Evolutionary conservation across 2,113 vertebrate genomes (phyloP).

Genomic region (Dermatemys mawii): DNA sequence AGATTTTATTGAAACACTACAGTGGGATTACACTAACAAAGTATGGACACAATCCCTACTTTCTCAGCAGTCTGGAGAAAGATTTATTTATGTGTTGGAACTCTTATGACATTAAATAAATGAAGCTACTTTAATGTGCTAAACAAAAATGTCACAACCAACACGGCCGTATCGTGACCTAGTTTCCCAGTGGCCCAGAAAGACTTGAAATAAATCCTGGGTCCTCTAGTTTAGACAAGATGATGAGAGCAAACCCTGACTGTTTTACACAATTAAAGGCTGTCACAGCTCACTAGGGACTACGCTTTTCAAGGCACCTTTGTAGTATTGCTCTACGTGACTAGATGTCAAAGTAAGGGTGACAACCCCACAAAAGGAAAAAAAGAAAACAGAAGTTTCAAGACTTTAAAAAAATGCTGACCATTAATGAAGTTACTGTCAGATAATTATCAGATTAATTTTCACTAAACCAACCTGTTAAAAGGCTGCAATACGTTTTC

Average conservation of each 20-base stretch:
- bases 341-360: background rate
- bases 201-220: conserved; percentile 74
- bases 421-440: background rate
- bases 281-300: conserved; percentile 26
- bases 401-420: too few species aligned
- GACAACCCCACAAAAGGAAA: conserved; percentile 14
- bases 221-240: conserved; percentile 65
- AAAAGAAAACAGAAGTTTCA: too few species aligned
- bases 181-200: conserved; percentile 73
- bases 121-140: background rate
- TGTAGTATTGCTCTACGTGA: background rate
- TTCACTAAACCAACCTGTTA: background rate
- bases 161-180: conserved; percentile 49
- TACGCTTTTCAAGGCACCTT: background rate
- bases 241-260: conserved; percentile 45
- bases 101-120: background rate
- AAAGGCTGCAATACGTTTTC: background rate
- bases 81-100: background rate
- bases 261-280: conserved; percentile 53
- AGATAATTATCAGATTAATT: background rate
- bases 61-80: accelerated
- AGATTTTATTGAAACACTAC: accelerated
- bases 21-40: accelerated
- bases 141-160: conserved; percentile 40
- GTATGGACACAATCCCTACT: accelerated